These are phyloP conservation scores for Lydus trimaculatus DNA, from an alignment of 2,888 invertebrate genomes.

Conservation along the genomic window DNA sequence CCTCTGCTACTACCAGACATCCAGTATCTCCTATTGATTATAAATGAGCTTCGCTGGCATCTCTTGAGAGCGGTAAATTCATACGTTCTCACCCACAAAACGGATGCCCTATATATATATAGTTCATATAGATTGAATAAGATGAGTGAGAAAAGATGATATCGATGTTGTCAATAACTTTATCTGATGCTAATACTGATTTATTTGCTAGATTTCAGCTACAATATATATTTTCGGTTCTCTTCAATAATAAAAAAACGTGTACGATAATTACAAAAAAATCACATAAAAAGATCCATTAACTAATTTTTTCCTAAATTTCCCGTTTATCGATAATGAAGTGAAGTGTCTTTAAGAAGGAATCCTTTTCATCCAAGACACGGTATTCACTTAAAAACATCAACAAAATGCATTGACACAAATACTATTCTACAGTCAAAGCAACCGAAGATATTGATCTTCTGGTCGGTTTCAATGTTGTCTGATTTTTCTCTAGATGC, in stretches of 20 bases:
- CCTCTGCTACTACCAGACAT: slow-evolving; percentile 52
- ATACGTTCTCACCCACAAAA: slow-evolving; percentile 41
- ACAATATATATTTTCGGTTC: background rate
- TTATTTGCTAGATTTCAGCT: no score
- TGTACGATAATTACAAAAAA: background rate
- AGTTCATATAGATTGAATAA: slow-evolving; percentile 44
- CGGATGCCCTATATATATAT: slow-evolving; percentile 38
- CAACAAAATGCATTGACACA: background rate
- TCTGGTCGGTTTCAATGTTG: background rate
- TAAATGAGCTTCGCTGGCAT: slow-evolving; percentile 48
- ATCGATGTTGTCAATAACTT: slow-evolving; percentile 47
- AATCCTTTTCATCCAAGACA: background rate
- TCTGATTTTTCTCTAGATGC: background rate
- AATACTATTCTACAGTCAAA: background rate
- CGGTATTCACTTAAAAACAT: background rate
- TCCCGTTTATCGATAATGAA: background rate
- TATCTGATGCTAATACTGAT: slow-evolving; percentile 40
- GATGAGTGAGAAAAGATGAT: slow-evolving; percentile 53
- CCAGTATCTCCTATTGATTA: slow-evolving; percentile 55
- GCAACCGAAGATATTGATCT: slow-evolving; percentile 7
- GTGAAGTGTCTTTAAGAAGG: background rate
- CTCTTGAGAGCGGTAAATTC: slow-evolving; percentile 52
- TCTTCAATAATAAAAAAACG: background rate
- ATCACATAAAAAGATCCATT: background rate
- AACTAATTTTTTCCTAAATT: background rate